A percentile compares a stretch with the other conserved stretches of the same genome.
Evolutionary conservation across 1,140 invertebrate species (phyloP).

Genomic region (Zaprionus vittiger): DNA sequence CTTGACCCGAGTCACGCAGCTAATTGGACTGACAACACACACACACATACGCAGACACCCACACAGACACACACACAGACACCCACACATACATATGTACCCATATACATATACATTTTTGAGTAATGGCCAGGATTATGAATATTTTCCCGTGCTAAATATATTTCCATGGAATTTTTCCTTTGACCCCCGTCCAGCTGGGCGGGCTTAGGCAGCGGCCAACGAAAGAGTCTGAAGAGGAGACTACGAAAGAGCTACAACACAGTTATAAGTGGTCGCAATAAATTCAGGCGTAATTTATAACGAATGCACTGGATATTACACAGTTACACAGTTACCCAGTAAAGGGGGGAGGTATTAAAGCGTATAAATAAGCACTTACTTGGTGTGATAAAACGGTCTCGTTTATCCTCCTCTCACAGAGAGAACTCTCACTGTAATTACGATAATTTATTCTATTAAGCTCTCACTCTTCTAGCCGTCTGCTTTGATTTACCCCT

Average conservation of each 20-base stretch:
- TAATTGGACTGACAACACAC: slow-evolving; percentile 75
- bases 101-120: slow-evolving; percentile 62
- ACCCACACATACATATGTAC: background rate
- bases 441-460: slow-evolving; percentile 55
- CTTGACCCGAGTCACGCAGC: slow-evolving; percentile 79
- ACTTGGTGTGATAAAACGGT: slow-evolving; percentile 46
- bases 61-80: background rate
- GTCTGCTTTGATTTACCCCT: slow-evolving; percentile 12
- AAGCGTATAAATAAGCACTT: slow-evolving; percentile 51
- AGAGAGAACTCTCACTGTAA: slow-evolving; percentile 37
- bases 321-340: slow-evolving; percentile 1
- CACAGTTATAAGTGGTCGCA: slow-evolving; percentile 34
- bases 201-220: background rate
- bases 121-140: slow-evolving; percentile 78
- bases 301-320: slow-evolving; percentile 49
- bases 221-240: background rate
- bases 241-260: slow-evolving; percentile 27
- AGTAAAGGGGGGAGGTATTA: slow-evolving; percentile 32
- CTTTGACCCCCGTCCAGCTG: slow-evolving; percentile 35
- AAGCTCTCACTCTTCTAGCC: slow-evolving; percentile 22
- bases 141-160: slow-evolving; percentile 60
- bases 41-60: background rate
- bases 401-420: slow-evolving; percentile 36
- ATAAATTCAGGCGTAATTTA: slow-evolving; percentile 49
- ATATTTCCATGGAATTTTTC: slow-evolving; percentile 49